Conservation (phyloP, 1,140 invertebrate genomes). For the Zeugodacus cucurbitae region DNA sequence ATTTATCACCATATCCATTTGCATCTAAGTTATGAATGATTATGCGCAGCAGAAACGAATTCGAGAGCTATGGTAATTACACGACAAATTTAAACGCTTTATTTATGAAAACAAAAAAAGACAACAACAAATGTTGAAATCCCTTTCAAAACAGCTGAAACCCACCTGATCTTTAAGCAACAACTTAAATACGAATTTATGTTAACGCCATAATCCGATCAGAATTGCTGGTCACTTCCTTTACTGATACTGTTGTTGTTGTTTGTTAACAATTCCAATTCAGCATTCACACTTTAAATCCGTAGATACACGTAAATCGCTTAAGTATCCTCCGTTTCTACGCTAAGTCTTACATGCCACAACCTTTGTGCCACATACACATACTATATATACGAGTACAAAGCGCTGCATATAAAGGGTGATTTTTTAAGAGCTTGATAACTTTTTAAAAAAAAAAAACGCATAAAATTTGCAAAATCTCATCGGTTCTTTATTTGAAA, state of each 20-base stretch:
- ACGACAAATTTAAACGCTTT: neutral
- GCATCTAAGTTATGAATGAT: neutral
- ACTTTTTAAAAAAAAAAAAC: too few species aligned
- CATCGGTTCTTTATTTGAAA: too few species aligned
- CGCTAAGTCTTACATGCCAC: neutral
- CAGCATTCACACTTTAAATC: constrained; percentile 34
- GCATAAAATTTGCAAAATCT: too few species aligned
- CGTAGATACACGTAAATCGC: neutral
- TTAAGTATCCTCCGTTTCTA: neutral
- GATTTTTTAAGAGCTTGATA: too few species aligned
- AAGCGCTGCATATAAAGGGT: too few species aligned
- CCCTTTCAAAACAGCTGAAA: neutral
- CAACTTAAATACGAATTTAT: constrained; percentile 18
- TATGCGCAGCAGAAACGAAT: neutral
- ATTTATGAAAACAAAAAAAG: neutral
- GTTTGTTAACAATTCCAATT: neutral
- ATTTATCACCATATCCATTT: neutral
- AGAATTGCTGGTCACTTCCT: constrained; percentile 33
- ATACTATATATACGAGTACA: too few species aligned
- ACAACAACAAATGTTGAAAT: neutral
- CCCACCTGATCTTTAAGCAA: constrained; percentile 5
- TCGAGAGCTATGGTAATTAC: neutral
- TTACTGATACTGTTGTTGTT: neutral
- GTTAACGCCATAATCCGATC: constrained; percentile 25
- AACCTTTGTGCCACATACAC: neutral